Percentiles rank a stretch among this genome's conserved stretches.
Evolutionary conservation across 2,113 vertebrate species (phyloP).

Genomic region (Mola mola): DNA sequence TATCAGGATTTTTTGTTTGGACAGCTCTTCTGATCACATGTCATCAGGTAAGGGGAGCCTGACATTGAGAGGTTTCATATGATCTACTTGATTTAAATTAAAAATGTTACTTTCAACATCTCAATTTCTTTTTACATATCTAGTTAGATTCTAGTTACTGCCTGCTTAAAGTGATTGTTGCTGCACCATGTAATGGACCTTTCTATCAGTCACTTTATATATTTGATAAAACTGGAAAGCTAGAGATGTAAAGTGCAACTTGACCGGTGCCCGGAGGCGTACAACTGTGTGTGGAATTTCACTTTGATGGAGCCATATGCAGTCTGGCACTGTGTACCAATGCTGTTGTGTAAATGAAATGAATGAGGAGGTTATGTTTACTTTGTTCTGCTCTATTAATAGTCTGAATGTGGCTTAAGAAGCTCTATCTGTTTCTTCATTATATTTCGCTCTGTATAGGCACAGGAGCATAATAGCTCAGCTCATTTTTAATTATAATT

Average conservation of each 20-base stretch:
- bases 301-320: neutral
- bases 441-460: neutral
- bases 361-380: neutral
- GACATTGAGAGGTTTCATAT: neutral
- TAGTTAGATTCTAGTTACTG: too few relatives aligned
- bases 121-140: neutral
- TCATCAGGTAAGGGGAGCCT: conserved; percentile 87
- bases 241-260: too few relatives aligned
- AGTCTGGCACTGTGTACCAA: neutral
- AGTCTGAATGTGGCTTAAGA: neutral
- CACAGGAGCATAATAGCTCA: too few relatives aligned
- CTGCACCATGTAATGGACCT: too few relatives aligned
- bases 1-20: conserved; percentile 97
- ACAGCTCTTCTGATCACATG: conserved; percentile 95
- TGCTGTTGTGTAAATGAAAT: neutral
- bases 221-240: too few relatives aligned
- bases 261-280: too few relatives aligned
- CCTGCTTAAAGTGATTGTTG: too few relatives aligned
- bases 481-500: too few relatives aligned
- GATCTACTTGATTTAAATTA: neutral
- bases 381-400: neutral
- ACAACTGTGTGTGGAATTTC: too few relatives aligned
- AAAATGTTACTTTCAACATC: neutral
- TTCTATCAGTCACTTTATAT: too few relatives aligned
- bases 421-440: neutral